Evolutionary conservation across 1,140 invertebrate species (phyloP), one percentile per base, ranked within the genome.

Genomic region (Chrysopa pallens): DNA sequence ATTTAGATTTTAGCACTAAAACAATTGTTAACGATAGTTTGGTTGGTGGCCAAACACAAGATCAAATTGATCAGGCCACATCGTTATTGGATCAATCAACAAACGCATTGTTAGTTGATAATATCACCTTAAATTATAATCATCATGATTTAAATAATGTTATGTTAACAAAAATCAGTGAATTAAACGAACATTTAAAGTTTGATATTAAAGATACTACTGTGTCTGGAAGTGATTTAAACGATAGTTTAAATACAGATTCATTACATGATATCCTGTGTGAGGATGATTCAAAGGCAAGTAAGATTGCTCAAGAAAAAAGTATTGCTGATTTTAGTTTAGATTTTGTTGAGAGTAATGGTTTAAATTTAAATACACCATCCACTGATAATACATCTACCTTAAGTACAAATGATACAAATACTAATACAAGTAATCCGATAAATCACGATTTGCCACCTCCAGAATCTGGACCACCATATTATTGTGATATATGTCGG

Each of bases 401-500:
- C 17, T 3, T 5, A 5, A 23, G 5, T 23, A 23, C 17, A 23
- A 23, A 2, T 23, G 17, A 23, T 23, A 23, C 17, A 23, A 33
- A 17, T 12, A 23, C 17, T 23, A 42, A 37, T 31, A 14, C 29
- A 9, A 40, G 41, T n/a, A 45, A 41, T 8, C 41, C 39, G n/a
- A 36, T 37, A 38, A 27, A 38, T 14, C 36, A 42, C 6, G 45
- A 42, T 14, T 17, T 42, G 28, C 45, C 45, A 8, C n/a, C 45
- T 13, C 35, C 42, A 15, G 38, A 42, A 15, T 23, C 17, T 5
- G 43, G 40, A 42, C 52, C 45, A 14, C 52, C 55, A 39, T 62
- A 59, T 40, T 46, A 54, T 29, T 73, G 71, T 58, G 69, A 72
- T 52, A 68, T 73, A 42, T 74, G 71, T 50, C 51, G 63, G 14